These are phyloP conservation scores for Hypena proboscidalis DNA, from an alignment of 2,888 invertebrate species.

Conservation along the genomic window DNA sequence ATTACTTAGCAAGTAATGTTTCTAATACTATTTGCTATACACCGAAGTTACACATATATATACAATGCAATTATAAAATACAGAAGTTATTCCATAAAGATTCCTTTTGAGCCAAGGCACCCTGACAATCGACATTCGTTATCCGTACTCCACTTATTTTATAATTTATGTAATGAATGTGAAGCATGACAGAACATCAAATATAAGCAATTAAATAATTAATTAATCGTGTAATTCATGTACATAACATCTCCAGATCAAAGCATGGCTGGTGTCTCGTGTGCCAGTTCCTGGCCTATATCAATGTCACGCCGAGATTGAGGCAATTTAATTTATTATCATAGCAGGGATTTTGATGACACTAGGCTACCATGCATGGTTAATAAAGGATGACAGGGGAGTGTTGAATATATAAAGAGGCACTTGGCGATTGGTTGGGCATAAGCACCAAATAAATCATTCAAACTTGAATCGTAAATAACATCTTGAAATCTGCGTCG, in stretches of 20 bases:
- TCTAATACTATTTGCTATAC: too few species aligned
- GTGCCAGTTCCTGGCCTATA: constrained; percentile 52
- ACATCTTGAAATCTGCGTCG: constrained; percentile 15
- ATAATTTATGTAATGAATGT: not conserved
- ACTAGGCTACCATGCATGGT: constrained; percentile 43
- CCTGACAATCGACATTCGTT: too few species aligned
- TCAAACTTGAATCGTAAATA: constrained; percentile 2
- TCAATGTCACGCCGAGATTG: constrained; percentile 52
- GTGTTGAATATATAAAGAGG: constrained; percentile 9
- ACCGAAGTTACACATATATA: too few species aligned
- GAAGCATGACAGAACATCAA: constrained; percentile 3
- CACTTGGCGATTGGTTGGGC: not conserved
- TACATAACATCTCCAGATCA: constrained; percentile 49
- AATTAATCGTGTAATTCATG: constrained; percentile 30
- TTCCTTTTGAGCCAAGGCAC: too few species aligned
- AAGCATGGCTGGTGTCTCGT: constrained; percentile 50
- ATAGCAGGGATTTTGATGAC: constrained; percentile 33
- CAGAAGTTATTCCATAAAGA: too few species aligned
- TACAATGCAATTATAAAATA: too few species aligned
- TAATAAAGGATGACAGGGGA: constrained; percentile 21
- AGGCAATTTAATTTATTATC: constrained; percentile 43
- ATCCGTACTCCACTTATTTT: too few species aligned
- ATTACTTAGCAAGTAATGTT: too few species aligned
- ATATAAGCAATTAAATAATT: constrained; percentile 21
- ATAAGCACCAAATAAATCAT: constrained; percentile 2